A percentile compares a stretch with the other conserved stretches of the same genome.
Conservation (phyloP, 2,113 vertebrate genomes). For the Pachyramphus minor region DNA sequence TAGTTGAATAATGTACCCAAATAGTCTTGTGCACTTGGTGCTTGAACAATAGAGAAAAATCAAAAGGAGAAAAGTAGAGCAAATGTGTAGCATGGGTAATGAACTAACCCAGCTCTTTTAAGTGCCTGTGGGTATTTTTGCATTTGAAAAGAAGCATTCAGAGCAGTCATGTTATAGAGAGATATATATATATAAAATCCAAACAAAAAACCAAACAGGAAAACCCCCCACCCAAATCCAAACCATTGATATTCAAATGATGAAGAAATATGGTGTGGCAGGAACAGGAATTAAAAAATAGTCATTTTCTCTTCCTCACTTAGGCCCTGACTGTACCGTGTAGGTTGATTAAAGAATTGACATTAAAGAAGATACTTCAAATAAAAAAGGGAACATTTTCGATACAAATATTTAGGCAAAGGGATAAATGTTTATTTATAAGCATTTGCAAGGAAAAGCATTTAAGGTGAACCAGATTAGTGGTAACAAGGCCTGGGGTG, state of each 20-base stretch:
- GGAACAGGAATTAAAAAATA: background rate
- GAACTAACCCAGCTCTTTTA: background rate
- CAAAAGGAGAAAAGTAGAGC: background rate
- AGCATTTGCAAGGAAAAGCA: background rate
- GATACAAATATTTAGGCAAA: background rate
- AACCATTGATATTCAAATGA: background rate
- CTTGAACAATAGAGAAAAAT: background rate
- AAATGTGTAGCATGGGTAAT: background rate
- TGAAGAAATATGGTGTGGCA: background rate
- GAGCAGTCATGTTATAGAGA: fast-evolving
- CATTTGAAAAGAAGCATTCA: background rate
- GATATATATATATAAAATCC: too few relatives aligned
- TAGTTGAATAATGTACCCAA: background rate
- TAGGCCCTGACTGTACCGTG: background rate
- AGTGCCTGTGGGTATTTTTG: background rate
- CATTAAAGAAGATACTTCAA: background rate
- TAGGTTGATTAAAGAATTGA: background rate
- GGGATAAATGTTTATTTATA: background rate
- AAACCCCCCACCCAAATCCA: background rate
- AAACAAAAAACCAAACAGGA: background rate
- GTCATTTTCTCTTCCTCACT: background rate
- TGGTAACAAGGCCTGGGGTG: background rate
- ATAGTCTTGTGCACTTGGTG: background rate
- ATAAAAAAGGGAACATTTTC: background rate
- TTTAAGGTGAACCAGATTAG: background rate